Conservation (phyloP, 2,888 invertebrate species). For the Eumacrocentrus americanus region DNA sequence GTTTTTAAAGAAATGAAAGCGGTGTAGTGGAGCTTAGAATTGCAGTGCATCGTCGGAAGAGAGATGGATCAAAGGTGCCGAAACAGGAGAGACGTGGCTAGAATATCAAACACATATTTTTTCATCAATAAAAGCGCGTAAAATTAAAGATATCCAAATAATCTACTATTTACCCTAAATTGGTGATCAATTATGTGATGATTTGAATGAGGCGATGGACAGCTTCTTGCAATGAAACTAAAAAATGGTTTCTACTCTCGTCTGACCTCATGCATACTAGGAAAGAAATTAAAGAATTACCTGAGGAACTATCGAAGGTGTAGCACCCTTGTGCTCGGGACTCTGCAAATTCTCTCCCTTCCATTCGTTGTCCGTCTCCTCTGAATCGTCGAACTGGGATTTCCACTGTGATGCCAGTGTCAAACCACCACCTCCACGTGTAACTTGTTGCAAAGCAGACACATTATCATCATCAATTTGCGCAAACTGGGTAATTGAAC, state of each 20-base stretch:
- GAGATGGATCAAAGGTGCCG: constrained; percentile 44
- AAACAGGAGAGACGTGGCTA: constrained; percentile 47
- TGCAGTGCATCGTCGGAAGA: constrained; percentile 42
- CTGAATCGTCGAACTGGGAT: constrained; percentile 94
- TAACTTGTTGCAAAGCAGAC: constrained; percentile 86
- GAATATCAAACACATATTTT: constrained; percentile 42
- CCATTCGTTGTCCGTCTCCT: constrained; percentile 94
- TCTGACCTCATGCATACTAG: not conserved
- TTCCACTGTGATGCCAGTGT: constrained; percentile 95
- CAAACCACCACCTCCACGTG: constrained; percentile 81
- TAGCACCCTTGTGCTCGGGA: constrained; percentile 60
- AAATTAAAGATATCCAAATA: not conserved
- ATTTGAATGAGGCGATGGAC: constrained; percentile 12
- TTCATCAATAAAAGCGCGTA: constrained; percentile 24
- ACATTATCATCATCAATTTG: constrained; percentile 93
- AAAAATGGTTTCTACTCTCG: constrained; percentile 27
- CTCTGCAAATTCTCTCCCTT: constrained; percentile 73
- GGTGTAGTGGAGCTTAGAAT: constrained; percentile 39
- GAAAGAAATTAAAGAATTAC: constrained; percentile 41
- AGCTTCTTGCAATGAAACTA: not conserved
- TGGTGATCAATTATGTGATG: not conserved
- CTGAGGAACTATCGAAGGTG: constrained; percentile 51
- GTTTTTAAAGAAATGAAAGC: constrained; percentile 22
- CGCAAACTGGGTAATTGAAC: constrained; percentile 88
- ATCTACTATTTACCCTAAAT: not conserved